Conservation (phyloP, 53 echinoderm and acorn worm species). For the Luidia sarsii region DNA sequence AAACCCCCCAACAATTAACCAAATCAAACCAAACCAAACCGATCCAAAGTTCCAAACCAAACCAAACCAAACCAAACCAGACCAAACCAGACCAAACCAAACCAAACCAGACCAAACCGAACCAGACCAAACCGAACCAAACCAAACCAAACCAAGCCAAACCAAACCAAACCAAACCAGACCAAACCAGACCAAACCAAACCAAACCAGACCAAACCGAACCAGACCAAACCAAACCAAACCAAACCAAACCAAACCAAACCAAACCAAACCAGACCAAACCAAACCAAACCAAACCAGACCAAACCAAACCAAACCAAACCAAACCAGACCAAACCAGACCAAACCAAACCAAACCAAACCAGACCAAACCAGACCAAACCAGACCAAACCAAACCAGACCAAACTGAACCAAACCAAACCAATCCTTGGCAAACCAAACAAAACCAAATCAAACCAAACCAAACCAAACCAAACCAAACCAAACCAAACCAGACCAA, state of each 20-base stretch:
- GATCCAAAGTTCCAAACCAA: background rate
- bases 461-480: background rate
- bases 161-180: too few relatives aligned
- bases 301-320: too few relatives aligned
- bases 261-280: background rate
- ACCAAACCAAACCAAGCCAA: background rate
- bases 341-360: too few relatives aligned
- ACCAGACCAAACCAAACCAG: too few relatives aligned
- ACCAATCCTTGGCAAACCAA: background rate
- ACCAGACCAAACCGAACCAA: background rate
- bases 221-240: background rate
- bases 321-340: too few relatives aligned
- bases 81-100: background rate
- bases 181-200: background rate
- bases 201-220: background rate
- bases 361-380: too few relatives aligned
- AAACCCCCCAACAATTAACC: too few relatives aligned
- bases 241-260: slow-evolving; percentile 5
- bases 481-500: slow-evolving; percentile 1
- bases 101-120: slow-evolving; percentile 2
- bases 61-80: background rate
- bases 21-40: slow-evolving; percentile 1
- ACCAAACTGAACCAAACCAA: too few relatives aligned
- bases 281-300: too few relatives aligned
- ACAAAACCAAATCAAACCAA: background rate